Conservation (phyloP, 2,797 vertebrate genomes). For the Oceanodroma leucorhoa region DNA sequence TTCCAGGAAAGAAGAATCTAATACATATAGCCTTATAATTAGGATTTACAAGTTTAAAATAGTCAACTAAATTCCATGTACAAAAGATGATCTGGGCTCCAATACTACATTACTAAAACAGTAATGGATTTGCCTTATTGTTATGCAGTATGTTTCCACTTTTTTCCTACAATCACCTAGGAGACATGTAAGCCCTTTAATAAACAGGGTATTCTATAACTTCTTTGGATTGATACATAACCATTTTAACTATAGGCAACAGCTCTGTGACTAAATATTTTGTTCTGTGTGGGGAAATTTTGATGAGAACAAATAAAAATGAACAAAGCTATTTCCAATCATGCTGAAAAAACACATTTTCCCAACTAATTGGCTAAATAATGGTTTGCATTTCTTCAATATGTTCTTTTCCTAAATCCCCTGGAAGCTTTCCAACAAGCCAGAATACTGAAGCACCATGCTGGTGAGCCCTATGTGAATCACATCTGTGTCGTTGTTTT, state of each 20-base stretch:
- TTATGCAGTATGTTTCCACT: neutral
- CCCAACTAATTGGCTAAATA: conserved; percentile 52
- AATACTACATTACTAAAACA: neutral
- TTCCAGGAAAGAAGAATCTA: neutral
- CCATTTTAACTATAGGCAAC: conserved; percentile 31
- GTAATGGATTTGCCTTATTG: neutral
- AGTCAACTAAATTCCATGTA: neutral
- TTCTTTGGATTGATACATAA: conserved; percentile 12
- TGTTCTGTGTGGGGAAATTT: neutral
- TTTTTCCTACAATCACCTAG: conserved; percentile 18
- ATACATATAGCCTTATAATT: neutral
- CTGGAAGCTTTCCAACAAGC: conserved; percentile 40
- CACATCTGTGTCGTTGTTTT: conserved; percentile 28
- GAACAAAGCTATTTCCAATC: conserved; percentile 24
- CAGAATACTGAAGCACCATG: conserved; percentile 7
- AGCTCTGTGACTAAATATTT: conserved; percentile 17
- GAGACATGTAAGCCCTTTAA: conserved; percentile 18
- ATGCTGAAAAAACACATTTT: conserved; percentile 32
- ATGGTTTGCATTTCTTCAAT: neutral
- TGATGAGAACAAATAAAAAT: conserved; percentile 61
- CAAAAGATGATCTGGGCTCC: neutral
- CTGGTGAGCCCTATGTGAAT: conserved; percentile 30
- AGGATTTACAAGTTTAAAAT: neutral
- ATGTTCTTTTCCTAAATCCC: neutral
- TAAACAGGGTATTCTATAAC: conserved; percentile 42